Conservation (phyloP, 2,797 vertebrate species). For the Lycodopsis pacificus region DNA sequence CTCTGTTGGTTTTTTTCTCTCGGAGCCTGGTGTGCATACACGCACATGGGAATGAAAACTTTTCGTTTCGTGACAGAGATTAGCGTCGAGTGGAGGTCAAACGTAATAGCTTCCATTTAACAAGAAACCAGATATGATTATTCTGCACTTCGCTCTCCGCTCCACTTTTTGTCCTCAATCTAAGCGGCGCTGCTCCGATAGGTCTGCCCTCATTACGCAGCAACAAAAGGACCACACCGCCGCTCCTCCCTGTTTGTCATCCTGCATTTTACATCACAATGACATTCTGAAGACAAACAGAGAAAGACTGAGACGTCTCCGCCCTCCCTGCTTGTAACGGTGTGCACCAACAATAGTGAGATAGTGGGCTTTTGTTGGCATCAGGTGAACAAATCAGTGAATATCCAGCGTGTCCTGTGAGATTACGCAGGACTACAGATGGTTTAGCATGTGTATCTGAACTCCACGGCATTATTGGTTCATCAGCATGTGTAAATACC, state of each 20-base stretch:
- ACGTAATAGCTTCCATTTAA: conserved; percentile 81
- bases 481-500: conserved; percentile 62
- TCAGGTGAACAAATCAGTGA: conserved; percentile 43
- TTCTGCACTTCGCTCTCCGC: conserved; percentile 60
- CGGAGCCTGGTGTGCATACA: conserved; percentile 62
- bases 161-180: conserved; percentile 75
- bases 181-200: conserved; percentile 55
- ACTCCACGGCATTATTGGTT: conserved; percentile 49
- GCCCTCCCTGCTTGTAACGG: conserved; percentile 22
- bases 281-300: conserved; percentile 3
- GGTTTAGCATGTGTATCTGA: conserved; percentile 49
- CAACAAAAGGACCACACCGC: conserved; percentile 55
- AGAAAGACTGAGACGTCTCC: conserved; percentile 7
- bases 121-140: conserved; percentile 79
- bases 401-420: conserved; percentile 51
- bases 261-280: conserved; percentile 50
- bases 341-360: conserved; percentile 28
- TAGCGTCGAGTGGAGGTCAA: conserved; percentile 80
- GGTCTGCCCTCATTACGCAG: conserved; percentile 67
- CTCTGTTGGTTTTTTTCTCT: conserved; percentile 75
- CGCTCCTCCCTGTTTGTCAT: conserved; percentile 39
- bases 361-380: conserved; percentile 2
- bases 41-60: conserved; percentile 74
- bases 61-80: conserved; percentile 80
- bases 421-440: conserved; percentile 52